Conservation (phyloP, 2,888 invertebrate genomes). For the Spodoptera exigua region DNA sequence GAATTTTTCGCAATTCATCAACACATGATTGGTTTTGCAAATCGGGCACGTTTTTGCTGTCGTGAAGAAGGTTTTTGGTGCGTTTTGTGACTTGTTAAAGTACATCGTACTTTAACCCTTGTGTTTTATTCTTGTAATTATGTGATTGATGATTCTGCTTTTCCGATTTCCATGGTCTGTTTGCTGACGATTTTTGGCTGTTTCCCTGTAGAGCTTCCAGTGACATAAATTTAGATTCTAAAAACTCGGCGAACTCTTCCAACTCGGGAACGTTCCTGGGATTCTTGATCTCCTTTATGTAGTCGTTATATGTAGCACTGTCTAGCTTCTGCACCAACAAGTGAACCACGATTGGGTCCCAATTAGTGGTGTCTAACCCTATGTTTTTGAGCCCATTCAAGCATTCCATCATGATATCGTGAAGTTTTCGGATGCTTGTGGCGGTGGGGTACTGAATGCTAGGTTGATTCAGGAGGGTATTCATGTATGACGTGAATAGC, state of each 20-base stretch:
- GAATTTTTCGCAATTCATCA: constrained; percentile 13
- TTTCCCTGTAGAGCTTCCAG: too few relatives aligned
- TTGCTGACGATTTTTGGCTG: background rate
- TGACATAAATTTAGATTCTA: constrained; percentile 12
- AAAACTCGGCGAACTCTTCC: constrained; percentile 1
- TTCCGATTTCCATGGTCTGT: constrained; percentile 4
- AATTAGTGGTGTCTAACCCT: constrained; percentile 1
- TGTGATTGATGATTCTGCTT: too few relatives aligned
- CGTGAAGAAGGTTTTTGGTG: too few relatives aligned
- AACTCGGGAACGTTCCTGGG: constrained; percentile 1
- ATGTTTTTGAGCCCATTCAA: too few relatives aligned
- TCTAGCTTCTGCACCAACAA: background rate
- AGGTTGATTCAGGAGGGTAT: too few relatives aligned
- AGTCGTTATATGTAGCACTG: constrained; percentile 4
- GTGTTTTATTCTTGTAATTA: too few relatives aligned
- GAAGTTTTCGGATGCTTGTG: background rate
- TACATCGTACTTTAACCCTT: too few relatives aligned
- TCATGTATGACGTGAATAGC: background rate
- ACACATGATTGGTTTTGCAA: constrained; percentile 16
- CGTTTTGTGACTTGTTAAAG: too few relatives aligned
- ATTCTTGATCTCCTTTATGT: constrained; percentile 4
- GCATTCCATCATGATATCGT: constrained; percentile 4
- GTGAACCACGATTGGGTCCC: background rate
- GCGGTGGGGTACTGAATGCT: too few relatives aligned
- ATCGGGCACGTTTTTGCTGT: constrained; percentile 15